Evolutionary conservation across 2,113 vertebrate species (phyloP).

Genomic region (Zootoca vivipara): DNA sequence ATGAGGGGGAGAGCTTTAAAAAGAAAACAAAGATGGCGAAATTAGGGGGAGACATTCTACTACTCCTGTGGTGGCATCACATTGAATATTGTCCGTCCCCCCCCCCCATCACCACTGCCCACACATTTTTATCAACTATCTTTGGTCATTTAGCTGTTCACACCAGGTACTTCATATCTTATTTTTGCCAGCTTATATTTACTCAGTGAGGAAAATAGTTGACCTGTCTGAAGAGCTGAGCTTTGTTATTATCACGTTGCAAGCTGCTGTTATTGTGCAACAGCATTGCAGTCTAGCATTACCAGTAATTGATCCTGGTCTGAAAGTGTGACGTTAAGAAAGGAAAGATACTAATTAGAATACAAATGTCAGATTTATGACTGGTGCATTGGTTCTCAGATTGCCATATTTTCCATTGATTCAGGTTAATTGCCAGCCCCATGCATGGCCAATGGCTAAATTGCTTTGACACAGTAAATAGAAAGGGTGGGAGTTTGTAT

Average conservation of each 20-base stretch:
- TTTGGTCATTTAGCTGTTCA: constrained; percentile 3
- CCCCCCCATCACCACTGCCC: neutral
- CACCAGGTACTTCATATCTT: neutral
- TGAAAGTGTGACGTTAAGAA: constrained; percentile 14
- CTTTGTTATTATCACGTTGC: constrained; percentile 35
- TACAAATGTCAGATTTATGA: neutral
- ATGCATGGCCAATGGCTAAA: neutral
- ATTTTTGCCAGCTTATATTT: constrained; percentile 2
- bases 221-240: constrained; percentile 27
- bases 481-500: neutral
- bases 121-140: constrained; percentile 17
- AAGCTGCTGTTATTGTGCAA: constrained; percentile 48
- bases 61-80: neutral
- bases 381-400: neutral
- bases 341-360: constrained; percentile 8
- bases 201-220: constrained; percentile 22
- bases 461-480: neutral
- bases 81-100: neutral
- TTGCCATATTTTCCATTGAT: constrained; percentile 38
- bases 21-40: neutral
- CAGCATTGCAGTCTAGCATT: constrained; percentile 19
- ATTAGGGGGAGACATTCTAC: neutral
- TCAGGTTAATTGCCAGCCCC: neutral
- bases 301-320: constrained; percentile 26
- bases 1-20: neutral